phyloP scores from a whole-genome alignment of 2,113 vertebrate genomes.

The Passerina amoena region DNA sequence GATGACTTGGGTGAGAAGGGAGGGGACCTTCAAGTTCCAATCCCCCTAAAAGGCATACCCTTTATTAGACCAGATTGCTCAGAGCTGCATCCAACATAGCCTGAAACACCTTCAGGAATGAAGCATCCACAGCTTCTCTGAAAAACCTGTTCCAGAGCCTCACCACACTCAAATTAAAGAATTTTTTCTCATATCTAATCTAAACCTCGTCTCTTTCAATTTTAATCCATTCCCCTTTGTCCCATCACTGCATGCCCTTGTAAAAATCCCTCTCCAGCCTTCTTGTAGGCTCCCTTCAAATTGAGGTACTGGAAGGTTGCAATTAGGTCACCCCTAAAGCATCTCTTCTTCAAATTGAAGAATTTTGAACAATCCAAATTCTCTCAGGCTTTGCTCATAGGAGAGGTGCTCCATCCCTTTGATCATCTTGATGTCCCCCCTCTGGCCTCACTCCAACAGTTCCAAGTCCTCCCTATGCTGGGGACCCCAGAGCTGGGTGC shows the following conservation, averaged over 20 bases:
- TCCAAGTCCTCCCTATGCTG: rapidly evolving
- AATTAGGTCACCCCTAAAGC: neutral
- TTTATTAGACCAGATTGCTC: neutral
- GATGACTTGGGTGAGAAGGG: neutral
- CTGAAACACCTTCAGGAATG: neutral
- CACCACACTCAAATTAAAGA: neutral
- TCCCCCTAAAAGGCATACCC: neutral
- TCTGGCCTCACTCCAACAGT: rapidly evolving
- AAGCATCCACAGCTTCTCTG: neutral
- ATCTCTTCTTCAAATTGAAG: neutral
- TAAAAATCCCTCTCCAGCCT: neutral
- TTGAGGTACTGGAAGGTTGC: neutral
- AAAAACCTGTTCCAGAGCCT: neutral
- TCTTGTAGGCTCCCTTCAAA: neutral
- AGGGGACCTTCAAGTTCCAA: neutral
- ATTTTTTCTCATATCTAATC: neutral
- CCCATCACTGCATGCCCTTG: neutral
- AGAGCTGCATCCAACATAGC: neutral
- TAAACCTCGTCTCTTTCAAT: neutral
- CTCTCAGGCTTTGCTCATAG: rapidly evolving
- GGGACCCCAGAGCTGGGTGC: rapidly evolving
- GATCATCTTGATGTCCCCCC: neutral
- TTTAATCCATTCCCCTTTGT: neutral
- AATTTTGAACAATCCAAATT: neutral
- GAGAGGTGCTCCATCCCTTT: neutral